A percentile compares a stretch with the other conserved stretches of the same genome.
These are phyloP conservation scores for Tetanocera ferruginea DNA, from an alignment of 2,888 invertebrate species.

Conservation along the genomic window DNA sequence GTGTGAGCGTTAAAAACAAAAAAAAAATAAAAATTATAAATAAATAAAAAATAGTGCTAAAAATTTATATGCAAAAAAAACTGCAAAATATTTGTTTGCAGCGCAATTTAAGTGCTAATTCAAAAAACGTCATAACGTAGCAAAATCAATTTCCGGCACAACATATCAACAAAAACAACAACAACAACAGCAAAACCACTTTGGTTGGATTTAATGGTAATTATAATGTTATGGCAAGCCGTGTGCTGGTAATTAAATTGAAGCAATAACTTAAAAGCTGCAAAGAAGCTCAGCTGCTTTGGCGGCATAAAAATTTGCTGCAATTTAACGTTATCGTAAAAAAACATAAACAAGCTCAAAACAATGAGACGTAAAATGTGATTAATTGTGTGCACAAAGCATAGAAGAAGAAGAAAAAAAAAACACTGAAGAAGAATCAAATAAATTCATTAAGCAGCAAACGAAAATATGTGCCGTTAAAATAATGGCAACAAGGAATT, in stretches of 20 bases:
- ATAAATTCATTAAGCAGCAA: not conserved
- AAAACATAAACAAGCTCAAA: not conserved
- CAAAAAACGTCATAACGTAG: not conserved
- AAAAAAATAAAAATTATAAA: not conserved
- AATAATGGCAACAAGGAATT: not conserved
- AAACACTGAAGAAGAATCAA: not conserved
- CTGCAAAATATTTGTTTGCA: not conserved
- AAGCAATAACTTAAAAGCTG: not conserved
- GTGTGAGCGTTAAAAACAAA: not conserved
- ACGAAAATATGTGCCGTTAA: not conserved
- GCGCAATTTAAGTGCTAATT: not conserved
- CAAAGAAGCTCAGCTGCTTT: not conserved
- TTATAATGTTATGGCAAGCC: not conserved
- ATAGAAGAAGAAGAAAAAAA: too few species aligned
- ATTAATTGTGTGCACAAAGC: conserved; percentile 3
- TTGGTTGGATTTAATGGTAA: not conserved
- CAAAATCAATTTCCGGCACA: not conserved
- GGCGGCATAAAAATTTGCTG: not conserved
- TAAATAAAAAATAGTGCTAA: not conserved
- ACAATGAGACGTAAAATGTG: not conserved
- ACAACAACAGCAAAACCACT: not conserved
- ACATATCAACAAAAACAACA: not conserved
- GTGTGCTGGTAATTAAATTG: conserved; percentile 17
- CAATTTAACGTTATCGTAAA: not conserved
- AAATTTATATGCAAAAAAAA: not conserved